Evolutionary conservation across 2,113 vertebrate species (phyloP).

Genomic region (Peromyscus leucopus): DNA sequence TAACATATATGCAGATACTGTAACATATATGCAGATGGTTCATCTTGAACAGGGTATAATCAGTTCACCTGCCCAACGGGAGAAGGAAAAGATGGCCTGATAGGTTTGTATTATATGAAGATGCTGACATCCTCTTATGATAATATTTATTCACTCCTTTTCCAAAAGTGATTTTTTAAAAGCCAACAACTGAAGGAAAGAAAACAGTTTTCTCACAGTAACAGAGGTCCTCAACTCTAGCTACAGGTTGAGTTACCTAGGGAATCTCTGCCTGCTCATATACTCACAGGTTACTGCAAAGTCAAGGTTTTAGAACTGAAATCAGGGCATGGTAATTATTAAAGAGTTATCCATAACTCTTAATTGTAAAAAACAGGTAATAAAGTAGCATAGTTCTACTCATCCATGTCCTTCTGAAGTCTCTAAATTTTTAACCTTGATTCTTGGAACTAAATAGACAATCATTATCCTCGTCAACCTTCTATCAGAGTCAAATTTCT

Average conservation of each 20-base stretch:
- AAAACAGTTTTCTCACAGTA: not conserved
- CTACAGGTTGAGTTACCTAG: not conserved
- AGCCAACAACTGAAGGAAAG: not conserved
- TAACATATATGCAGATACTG: not conserved
- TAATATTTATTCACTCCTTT: not conserved
- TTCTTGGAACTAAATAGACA: not conserved
- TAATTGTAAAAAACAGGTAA: not conserved
- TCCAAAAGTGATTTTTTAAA: not conserved
- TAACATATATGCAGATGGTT: not conserved
- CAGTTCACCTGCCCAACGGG: not conserved
- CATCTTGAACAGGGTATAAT: not conserved
- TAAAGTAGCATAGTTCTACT: not conserved
- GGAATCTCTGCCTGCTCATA: not conserved
- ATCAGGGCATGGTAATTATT: not conserved
- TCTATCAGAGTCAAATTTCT: not conserved
- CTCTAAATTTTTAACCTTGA: not conserved
- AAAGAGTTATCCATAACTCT: not conserved
- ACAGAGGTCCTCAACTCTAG: not conserved
- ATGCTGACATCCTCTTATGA: not conserved
- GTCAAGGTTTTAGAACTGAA: not conserved
- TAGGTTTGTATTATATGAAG: not conserved
- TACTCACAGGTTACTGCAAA: not conserved
- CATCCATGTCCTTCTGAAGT: accelerated
- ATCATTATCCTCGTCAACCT: not conserved
- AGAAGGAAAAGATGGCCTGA: not conserved